Conservation (phyloP, 2,888 invertebrate species). For the Pristionchus exspectatus region DNA sequence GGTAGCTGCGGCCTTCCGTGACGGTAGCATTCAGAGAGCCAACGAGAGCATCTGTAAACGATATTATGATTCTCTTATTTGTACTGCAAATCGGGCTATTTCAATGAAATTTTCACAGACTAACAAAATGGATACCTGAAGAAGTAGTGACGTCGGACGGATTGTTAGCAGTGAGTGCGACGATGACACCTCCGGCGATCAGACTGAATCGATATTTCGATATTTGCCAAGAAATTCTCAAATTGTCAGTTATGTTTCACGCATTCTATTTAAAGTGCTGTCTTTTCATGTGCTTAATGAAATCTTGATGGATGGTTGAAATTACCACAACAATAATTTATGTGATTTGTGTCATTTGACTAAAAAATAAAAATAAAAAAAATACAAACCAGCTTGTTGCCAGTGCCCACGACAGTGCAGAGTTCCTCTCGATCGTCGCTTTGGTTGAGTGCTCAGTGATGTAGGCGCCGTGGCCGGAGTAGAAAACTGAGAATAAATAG, state of each 20-base stretch:
- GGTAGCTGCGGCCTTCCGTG: neutral
- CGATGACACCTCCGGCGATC: conserved; percentile 6
- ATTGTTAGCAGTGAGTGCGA: neutral
- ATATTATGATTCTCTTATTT: too few species aligned
- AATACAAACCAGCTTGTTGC: conserved; percentile 60
- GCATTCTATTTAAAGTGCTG: too few species aligned
- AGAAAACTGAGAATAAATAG: conserved; percentile 57
- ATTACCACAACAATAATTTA: too few species aligned
- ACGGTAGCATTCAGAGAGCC: neutral
- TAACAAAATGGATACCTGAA: too few species aligned
- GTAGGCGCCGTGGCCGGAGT: conserved; percentile 63
- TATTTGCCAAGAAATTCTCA: neutral
- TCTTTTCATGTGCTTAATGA: too few species aligned
- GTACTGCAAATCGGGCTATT: too few species aligned
- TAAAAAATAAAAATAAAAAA: neutral
- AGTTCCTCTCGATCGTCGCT: conserved; percentile 61
- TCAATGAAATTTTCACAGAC: too few species aligned
- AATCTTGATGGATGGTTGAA: too few species aligned
- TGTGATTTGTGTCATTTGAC: too few species aligned
- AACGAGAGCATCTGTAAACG: too few species aligned
- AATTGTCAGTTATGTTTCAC: neutral
- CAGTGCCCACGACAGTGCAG: conserved; percentile 62
- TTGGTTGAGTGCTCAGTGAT: conserved; percentile 63
- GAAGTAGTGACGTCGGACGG: neutral
- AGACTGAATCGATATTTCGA: neutral